Evolutionary conservation across 2,113 vertebrate species (phyloP).

Genomic region (Aleadryas rufinucha): DNA sequence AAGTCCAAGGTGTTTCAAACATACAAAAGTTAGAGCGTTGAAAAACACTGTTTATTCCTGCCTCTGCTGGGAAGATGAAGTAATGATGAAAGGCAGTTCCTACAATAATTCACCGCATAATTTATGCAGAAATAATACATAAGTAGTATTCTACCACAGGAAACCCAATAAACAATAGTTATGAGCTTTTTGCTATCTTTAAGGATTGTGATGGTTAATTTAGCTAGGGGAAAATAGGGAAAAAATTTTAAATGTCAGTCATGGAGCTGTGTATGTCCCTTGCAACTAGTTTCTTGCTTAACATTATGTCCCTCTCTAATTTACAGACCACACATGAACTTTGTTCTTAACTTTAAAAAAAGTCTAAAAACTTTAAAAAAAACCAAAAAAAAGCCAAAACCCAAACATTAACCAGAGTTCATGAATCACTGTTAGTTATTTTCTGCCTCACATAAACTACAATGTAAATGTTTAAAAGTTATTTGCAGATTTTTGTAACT

Average conservation of each 20-base stretch:
- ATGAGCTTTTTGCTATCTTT: neutral
- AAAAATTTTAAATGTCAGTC: neutral
- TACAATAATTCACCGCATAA: neutral
- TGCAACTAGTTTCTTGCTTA: neutral
- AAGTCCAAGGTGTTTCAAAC: neutral
- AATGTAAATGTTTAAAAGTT: neutral
- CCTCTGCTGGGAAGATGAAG: neutral
- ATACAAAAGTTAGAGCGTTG: neutral
- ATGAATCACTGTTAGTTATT: neutral
- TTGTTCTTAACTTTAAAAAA: neutral
- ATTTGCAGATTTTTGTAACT: neutral
- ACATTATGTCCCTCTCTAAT: neutral
- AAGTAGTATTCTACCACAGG: neutral
- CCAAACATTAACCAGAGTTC: neutral
- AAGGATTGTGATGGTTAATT: neutral
- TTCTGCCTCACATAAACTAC: neutral
- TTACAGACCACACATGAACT: neutral
- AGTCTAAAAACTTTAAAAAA: neutral
- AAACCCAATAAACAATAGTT: neutral
- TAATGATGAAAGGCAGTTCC: neutral
- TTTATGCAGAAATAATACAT: neutral
- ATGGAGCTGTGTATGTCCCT: neutral
- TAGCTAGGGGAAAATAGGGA: neutral
- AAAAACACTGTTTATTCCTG: neutral
- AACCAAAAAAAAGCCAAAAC: neutral